These are phyloP conservation scores for Caloenas nicobarica DNA, from an alignment of 2,113 vertebrate species.

Conservation along the genomic window DNA sequence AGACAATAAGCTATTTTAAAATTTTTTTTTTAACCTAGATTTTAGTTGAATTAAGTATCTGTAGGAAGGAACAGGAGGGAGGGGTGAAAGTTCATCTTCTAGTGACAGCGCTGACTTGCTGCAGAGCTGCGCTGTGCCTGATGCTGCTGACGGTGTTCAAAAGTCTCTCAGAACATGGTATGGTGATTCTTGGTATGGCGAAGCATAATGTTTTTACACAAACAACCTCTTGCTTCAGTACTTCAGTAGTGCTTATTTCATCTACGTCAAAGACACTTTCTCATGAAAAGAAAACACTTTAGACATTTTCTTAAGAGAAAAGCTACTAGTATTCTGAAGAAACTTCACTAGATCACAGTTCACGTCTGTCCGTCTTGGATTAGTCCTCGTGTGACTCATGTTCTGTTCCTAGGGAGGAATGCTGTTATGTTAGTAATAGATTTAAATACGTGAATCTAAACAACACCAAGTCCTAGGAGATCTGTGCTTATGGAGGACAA, in stretches of 20 bases:
- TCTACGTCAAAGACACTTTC: background rate
- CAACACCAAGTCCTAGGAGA: background rate
- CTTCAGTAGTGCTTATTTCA: background rate
- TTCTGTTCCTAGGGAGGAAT: background rate
- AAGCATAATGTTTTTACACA: background rate
- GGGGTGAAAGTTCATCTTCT: background rate
- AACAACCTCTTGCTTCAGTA: background rate
- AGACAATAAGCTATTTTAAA: background rate
- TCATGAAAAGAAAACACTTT: background rate
- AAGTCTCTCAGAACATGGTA: background rate
- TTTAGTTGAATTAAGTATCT: background rate
- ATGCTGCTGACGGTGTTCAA: background rate
- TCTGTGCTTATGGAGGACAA: background rate
- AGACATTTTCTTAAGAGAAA: background rate
- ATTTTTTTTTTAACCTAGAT: background rate
- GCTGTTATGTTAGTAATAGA: background rate
- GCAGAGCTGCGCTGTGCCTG: background rate
- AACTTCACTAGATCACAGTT: background rate
- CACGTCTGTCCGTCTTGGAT: background rate
- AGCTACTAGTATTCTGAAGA: background rate
- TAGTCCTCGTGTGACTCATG: background rate
- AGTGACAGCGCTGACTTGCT: background rate
- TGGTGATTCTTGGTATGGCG: background rate
- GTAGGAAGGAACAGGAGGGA: background rate
- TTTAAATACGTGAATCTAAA: background rate